Conservation (phyloP, 1,140 invertebrate genomes). For the Latrodectus geometricus region DNA sequence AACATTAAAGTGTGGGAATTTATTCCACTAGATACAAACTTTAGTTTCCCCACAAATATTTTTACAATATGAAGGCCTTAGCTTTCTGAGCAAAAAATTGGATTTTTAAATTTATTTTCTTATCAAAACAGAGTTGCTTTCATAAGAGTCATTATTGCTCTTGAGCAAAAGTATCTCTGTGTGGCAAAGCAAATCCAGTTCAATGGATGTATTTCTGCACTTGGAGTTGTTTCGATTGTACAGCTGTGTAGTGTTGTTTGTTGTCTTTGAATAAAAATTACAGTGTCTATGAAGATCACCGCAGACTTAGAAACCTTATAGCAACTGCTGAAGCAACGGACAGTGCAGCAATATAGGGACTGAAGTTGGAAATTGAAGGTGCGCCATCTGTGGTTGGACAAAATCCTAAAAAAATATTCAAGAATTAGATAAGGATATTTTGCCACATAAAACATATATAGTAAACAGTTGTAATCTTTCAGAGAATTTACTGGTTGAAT, state of each 20-base stretch:
- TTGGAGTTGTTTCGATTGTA: slow-evolving; percentile 5
- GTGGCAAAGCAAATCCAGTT: neutral
- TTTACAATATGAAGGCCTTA: slow-evolving; percentile 24
- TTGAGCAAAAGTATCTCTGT: neutral
- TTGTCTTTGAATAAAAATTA: neutral
- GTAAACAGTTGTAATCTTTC: neutral
- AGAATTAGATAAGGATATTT: neutral
- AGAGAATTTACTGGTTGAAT: neutral
- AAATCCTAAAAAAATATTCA: slow-evolving; percentile 13
- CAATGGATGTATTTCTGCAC: neutral
- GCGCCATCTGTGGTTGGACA: slow-evolving; percentile 34
- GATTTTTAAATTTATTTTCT: slow-evolving; percentile 6
- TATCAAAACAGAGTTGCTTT: neutral
- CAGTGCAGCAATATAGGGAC: neutral
- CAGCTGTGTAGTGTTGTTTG: neutral
- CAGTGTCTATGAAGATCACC: slow-evolving; percentile 20
- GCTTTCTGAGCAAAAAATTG: slow-evolving; percentile 52
- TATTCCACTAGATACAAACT: slow-evolving; percentile 10
- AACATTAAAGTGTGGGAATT: neutral
- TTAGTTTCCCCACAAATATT: neutral
- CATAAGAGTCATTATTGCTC: neutral
- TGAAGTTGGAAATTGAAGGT: neutral
- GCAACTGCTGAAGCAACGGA: neutral
- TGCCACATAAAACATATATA: neutral
- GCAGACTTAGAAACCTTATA: neutral